phyloP scores from a whole-genome alignment of 2,113 vertebrate species.

The Ammodytes dubius region DNA sequence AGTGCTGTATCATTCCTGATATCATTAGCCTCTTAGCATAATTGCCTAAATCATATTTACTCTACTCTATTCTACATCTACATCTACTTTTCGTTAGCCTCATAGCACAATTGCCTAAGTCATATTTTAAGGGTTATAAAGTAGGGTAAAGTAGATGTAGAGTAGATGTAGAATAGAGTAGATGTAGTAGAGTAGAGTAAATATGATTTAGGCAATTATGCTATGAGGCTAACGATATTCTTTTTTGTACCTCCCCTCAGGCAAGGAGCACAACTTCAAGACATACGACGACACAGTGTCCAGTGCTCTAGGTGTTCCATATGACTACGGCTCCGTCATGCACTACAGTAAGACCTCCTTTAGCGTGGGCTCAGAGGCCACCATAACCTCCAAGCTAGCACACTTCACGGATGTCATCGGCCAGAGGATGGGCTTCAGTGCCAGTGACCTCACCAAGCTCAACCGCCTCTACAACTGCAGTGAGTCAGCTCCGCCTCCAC shows the following conservation, averaged over 20 bases:
- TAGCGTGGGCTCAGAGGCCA: constrained; percentile 85
- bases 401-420: constrained; percentile 92
- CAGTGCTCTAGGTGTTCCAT: constrained; percentile 89
- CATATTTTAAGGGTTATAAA: too few species aligned
- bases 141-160: too few species aligned
- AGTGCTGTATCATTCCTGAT: too few species aligned
- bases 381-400: constrained; percentile 91
- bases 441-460: constrained; percentile 90
- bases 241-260: constrained; percentile 23
- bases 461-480: constrained; percentile 92
- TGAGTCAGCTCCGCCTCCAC: constrained; percentile 72
- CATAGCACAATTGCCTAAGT: too few species aligned
- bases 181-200: too few species aligned
- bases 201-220: too few species aligned
- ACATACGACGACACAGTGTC: constrained; percentile 85
- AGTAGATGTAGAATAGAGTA: too few species aligned
- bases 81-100: too few species aligned
- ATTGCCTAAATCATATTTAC: too few species aligned
- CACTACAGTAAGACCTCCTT: constrained; percentile 93
- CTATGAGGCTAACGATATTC: neutral
- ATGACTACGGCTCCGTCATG: constrained; percentile 95
- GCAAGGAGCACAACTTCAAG: constrained; percentile 88
- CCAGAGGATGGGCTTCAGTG: constrained; percentile 95
- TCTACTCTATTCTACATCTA: too few species aligned
- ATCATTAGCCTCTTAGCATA: too few species aligned